Evolutionary conservation across 2,888 invertebrate species (phyloP).

Genomic region (Orthonychiurus folsomi): DNA sequence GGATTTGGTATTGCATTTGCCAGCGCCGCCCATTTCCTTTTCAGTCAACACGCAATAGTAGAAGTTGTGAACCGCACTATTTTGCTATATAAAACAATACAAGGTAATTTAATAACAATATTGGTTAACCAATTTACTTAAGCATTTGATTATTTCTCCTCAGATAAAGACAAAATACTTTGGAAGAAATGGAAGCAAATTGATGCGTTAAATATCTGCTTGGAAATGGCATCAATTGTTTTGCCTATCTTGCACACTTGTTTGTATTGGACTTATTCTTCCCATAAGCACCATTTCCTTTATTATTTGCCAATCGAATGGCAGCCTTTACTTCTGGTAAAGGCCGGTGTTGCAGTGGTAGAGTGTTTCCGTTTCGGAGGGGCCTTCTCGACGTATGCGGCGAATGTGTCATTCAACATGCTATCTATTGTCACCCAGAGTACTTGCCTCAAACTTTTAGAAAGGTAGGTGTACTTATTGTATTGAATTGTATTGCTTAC

Average conservation of each 20-base stretch:
- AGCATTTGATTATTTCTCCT: not conserved
- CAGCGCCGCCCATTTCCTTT: not conserved
- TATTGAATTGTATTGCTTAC: no score
- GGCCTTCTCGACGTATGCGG: no score
- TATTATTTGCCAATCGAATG: not conserved
- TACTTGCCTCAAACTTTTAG: no score
- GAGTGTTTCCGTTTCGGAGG: no score
- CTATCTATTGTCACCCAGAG: no score
- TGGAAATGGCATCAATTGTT: not conserved
- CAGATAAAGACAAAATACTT: not conserved
- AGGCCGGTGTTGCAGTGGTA: not conserved
- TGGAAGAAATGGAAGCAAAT: not conserved
- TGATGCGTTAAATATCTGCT: not conserved
- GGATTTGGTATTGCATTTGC: not conserved
- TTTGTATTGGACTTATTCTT: not conserved
- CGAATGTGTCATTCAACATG: no score
- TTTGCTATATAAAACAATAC: not conserved
- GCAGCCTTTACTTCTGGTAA: not conserved
- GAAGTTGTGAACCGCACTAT: not conserved
- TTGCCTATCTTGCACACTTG: not conserved
- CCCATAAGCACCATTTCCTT: not conserved
- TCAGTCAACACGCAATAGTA: not conserved
- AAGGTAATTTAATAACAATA: no score
- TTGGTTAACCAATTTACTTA: no score
- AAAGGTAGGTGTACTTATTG: no score